Conservation (phyloP, 2,888 invertebrate genomes). For the Synergus laeviventris region DNA sequence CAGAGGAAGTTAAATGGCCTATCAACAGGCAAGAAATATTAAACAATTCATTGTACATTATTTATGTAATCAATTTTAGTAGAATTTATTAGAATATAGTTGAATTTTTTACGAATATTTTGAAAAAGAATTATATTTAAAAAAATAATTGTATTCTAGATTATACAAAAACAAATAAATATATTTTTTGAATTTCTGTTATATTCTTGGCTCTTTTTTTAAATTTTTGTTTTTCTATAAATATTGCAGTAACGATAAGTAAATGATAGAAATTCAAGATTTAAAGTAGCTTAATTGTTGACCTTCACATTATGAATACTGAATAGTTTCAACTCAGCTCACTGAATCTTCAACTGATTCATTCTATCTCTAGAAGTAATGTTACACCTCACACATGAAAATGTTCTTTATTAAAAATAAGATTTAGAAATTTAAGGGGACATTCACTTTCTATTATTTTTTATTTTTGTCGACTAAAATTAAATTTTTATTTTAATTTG, state of each 20-base stretch:
- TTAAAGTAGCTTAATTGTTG: neutral
- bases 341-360: neutral
- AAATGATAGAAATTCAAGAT: neutral
- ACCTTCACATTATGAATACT: neutral
- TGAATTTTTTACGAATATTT: neutral
- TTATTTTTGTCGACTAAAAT: neutral
- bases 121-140: neutral
- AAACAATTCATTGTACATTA: neutral
- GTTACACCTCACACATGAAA: no score
- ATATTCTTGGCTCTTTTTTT: neutral
- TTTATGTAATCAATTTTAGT: neutral
- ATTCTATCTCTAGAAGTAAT: neutral
- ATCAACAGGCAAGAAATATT: neutral
- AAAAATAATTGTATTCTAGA: neutral
- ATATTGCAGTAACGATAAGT: neutral
- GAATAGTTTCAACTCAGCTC: neutral
- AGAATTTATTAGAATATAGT: neutral
- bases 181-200: neutral
- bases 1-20: neutral
- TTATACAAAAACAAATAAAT: no score
- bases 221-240: neutral
- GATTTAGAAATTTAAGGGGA: conserved; percentile 14
- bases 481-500: neutral
- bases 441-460: conserved; percentile 1
- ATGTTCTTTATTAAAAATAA: no score